These are phyloP conservation scores for Netelia melanura DNA, from an alignment of 2,888 invertebrate genomes.

Conservation along the genomic window DNA sequence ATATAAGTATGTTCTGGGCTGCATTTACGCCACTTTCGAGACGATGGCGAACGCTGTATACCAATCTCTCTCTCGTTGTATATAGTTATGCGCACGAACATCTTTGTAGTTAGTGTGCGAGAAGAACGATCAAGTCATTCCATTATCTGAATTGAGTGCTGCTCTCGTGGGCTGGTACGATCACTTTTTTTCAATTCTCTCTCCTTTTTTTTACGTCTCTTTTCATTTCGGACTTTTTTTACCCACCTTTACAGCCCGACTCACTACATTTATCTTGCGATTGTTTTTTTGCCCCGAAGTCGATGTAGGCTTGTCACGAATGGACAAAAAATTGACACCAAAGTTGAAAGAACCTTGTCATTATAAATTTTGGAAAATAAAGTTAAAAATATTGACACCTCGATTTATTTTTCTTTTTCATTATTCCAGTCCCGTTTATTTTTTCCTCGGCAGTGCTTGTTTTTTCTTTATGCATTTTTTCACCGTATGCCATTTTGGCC, in stretches of 20 bases:
- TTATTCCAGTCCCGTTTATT: background rate
- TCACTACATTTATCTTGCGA: slow-evolving; percentile 23
- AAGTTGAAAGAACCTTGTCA: background rate
- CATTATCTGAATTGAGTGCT: slow-evolving; percentile 83
- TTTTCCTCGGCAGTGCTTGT: background rate
- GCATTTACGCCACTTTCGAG: slow-evolving; percentile 28
- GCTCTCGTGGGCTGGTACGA: slow-evolving; percentile 77
- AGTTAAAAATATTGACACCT: background rate
- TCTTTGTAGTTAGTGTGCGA: slow-evolving; percentile 43
- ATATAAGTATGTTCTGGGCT: slow-evolving; percentile 15
- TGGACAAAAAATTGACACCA: slow-evolving; percentile 12
- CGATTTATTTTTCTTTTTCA: background rate
- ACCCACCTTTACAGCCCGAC: slow-evolving; percentile 52
- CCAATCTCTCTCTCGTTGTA: slow-evolving; percentile 14
- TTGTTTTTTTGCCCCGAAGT: background rate
- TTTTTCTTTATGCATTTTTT: background rate
- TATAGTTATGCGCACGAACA: slow-evolving; percentile 22
- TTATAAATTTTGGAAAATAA: background rate
- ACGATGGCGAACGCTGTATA: slow-evolving; percentile 22
- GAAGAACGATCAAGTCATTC: slow-evolving; percentile 82
- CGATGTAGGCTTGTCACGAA: background rate
- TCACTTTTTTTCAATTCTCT: slow-evolving; percentile 70
- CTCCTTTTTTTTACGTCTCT: slow-evolving; percentile 58
- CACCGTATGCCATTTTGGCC: background rate
- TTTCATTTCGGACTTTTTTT: slow-evolving; percentile 40